These are phyloP conservation scores for Epinephelus moara DNA, from an alignment of 2,113 vertebrate genomes.

Conservation along the genomic window DNA sequence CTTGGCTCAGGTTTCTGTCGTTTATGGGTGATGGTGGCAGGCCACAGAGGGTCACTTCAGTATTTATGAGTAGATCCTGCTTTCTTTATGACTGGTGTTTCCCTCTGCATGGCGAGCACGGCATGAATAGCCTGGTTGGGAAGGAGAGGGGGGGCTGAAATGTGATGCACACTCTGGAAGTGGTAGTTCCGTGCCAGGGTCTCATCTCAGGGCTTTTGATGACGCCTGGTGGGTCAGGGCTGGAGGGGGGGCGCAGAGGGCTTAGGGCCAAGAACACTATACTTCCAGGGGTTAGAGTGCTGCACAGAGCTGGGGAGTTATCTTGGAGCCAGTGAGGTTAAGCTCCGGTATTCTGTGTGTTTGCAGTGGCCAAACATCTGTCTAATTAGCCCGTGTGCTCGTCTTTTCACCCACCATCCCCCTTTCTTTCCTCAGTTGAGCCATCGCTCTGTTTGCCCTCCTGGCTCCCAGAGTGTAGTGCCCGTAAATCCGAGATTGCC, in stretches of 20 bases:
- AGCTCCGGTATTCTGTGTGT: constrained; percentile 53
- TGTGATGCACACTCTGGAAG: constrained; percentile 50
- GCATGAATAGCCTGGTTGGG: constrained; percentile 33
- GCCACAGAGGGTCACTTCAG: constrained; percentile 38
- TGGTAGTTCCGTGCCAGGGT: constrained; percentile 43
- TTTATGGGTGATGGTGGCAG: constrained; percentile 41
- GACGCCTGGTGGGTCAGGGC: constrained; percentile 36
- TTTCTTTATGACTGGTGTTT: constrained; percentile 72
- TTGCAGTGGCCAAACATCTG: constrained; percentile 49
- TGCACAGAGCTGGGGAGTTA: constrained; percentile 15
- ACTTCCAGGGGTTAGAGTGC: constrained; percentile 24
- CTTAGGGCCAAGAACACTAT: constrained; percentile 32
- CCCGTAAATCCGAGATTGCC: constrained; percentile 36
- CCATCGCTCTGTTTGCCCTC: constrained; percentile 18
- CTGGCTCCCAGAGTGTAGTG: constrained; percentile 16
- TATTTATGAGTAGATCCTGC: constrained; percentile 64
- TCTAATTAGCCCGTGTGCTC: constrained; percentile 31
- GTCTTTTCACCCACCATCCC: neutral
- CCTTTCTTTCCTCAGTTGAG: neutral
- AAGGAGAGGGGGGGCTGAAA: constrained; percentile 42
- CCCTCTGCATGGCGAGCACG: constrained; percentile 61
- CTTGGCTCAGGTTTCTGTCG: constrained; percentile 56
- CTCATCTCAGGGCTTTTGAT: constrained; percentile 51
- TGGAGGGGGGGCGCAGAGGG: neutral
- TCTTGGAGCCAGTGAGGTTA: constrained; percentile 32